A percentile compares a stretch with the other conserved stretches of the same genome.
These are phyloP conservation scores for Pantala flavescens DNA, from an alignment of 1,140 invertebrate genomes.

Conservation along the genomic window DNA sequence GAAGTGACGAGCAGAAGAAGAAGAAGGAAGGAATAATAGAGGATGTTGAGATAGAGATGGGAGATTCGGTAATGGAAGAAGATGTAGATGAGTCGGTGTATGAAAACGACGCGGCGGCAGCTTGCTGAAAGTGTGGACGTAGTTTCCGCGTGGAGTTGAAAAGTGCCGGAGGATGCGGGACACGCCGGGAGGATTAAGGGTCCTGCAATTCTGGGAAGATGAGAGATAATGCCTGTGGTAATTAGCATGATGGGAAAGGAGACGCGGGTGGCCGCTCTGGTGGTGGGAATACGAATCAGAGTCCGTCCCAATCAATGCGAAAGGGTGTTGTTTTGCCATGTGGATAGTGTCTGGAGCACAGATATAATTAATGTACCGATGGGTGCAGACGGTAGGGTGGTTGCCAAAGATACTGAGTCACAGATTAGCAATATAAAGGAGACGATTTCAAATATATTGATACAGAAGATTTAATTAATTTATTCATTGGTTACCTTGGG, in stretches of 20 bases:
- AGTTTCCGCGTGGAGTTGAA: too few relatives aligned
- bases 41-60: neutral
- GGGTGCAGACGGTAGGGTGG: too few relatives aligned
- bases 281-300: neutral
- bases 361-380: neutral
- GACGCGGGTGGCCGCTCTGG: neutral
- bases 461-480: too few relatives aligned
- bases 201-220: constrained; percentile 1
- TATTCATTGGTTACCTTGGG: too few relatives aligned
- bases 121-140: too few relatives aligned
- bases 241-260: neutral
- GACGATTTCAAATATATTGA: too few relatives aligned
- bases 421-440: too few relatives aligned
- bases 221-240: neutral
- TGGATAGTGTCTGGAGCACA: neutral
- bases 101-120: neutral
- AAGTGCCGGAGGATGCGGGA: neutral
- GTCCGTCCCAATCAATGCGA: too few relatives aligned
- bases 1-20: too few relatives aligned
- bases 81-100: neutral
- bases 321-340: neutral
- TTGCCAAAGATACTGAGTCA: too few relatives aligned
- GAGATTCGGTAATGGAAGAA: neutral
- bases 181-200: neutral
- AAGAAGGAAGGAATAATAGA: too few relatives aligned